These are phyloP conservation scores for Theropithecus gelada DNA, from an alignment of 2,113 vertebrate genomes.

Conservation along the genomic window DNA sequence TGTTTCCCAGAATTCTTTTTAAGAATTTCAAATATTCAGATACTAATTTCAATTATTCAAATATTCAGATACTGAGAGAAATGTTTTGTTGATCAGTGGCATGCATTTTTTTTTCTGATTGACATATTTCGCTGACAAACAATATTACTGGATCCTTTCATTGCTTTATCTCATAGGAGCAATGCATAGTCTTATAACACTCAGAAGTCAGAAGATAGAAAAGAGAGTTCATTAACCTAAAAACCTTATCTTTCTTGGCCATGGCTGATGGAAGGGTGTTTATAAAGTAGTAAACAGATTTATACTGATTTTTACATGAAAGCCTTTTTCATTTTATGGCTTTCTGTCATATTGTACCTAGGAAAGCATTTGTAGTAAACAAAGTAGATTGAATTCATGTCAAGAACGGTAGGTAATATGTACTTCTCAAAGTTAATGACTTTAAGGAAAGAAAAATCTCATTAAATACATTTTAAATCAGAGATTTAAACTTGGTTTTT, in stretches of 20 bases:
- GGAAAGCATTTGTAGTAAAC: constrained; percentile 31
- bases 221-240: not conserved
- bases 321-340: not conserved
- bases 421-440: not conserved
- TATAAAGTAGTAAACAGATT: constrained; percentile 40
- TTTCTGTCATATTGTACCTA: not conserved
- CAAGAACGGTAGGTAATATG: not conserved
- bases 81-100: not conserved
- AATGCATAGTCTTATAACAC: not conserved
- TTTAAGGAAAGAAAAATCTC: not conserved
- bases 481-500: not conserved
- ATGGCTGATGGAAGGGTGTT: not conserved
- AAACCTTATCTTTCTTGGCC: not conserved
- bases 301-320: constrained; percentile 33
- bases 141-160: not conserved
- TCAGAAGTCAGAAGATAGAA: not conserved
- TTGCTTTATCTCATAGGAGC: not conserved
- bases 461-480: constrained; percentile 41
- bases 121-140: not conserved
- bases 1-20: not conserved
- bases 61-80: constrained; percentile 1
- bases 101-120: not conserved
- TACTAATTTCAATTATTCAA: not conserved
- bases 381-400: not conserved
- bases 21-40: constrained; percentile 5